Evolutionary conservation across 1,140 invertebrate genomes (phyloP).

Genomic region (Trypoxylus dichotomus): DNA sequence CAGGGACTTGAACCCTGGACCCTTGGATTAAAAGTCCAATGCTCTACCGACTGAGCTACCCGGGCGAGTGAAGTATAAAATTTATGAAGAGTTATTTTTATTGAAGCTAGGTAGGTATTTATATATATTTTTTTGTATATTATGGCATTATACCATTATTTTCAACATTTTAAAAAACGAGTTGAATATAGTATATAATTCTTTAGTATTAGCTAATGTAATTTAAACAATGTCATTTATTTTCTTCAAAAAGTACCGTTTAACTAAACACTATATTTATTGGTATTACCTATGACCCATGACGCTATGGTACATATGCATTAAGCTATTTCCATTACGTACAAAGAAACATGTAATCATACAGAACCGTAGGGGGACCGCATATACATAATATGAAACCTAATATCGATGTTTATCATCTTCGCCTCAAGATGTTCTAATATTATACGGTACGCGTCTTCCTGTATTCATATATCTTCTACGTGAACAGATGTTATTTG

Average conservation of each 20-base stretch:
- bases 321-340: not conserved
- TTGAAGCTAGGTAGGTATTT: not conserved
- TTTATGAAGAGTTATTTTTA: not conserved
- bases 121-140: not conserved
- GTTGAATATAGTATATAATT: too few relatives aligned
- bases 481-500: not conserved
- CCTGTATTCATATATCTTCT: not conserved
- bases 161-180: too few relatives aligned
- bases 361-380: not conserved
- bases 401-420: conserved; percentile 3
- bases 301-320: not conserved
- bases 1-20: conserved; percentile 79
- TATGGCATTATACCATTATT: not conserved
- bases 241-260: not conserved
- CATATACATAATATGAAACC: not conserved
- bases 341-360: not conserved
- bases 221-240: not conserved
- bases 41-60: conserved; percentile 79
- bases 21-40: conserved; percentile 79
- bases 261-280: not conserved
- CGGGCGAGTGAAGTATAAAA: conserved; percentile 55
- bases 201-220: not conserved
- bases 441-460: not conserved
- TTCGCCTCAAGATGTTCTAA: conserved; percentile 5
- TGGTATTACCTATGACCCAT: not conserved